phyloP scores from a whole-genome alignment of 2,888 invertebrate genomes.

The Pelosia muscerda region DNA sequence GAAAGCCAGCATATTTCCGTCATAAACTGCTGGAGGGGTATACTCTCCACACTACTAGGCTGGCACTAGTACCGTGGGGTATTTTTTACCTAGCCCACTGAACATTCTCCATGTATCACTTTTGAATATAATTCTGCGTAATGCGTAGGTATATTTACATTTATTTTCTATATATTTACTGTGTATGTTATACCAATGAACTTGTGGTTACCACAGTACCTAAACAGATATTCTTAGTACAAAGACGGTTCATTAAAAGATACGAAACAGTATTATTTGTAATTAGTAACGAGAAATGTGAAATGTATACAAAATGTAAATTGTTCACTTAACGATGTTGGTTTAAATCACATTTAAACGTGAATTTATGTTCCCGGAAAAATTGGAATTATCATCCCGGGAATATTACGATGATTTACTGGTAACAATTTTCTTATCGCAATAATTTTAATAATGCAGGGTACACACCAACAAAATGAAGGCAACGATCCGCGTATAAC shows the following conservation, averaged over 20 bases:
- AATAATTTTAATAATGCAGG: neutral
- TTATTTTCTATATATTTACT: neutral
- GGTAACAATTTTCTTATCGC: neutral
- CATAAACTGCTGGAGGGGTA: no score
- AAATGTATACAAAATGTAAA: constrained; percentile 3
- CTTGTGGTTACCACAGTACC: neutral
- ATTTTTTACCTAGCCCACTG: no score
- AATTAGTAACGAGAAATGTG: constrained; percentile 4
- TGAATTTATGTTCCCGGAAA: neutral
- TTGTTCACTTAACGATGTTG: neutral
- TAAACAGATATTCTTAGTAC: neutral
- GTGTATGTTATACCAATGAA: neutral
- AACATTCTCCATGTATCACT: no score
- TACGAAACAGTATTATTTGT: constrained; percentile 1
- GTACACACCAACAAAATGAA: neutral
- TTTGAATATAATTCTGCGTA: no score
- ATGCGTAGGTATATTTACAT: no score
- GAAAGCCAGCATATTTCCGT: no score
- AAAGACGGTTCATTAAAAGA: neutral
- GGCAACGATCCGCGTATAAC: neutral
- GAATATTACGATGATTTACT: neutral
- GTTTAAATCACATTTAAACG: constrained; percentile 2
- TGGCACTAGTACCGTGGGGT: no score
- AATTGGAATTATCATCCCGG: neutral
- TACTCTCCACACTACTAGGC: no score